A percentile compares a stretch with the other conserved stretches of the same genome.
phyloP scores from a whole-genome alignment of 2,113 vertebrate species.

The Saguinus imperator region DNA sequence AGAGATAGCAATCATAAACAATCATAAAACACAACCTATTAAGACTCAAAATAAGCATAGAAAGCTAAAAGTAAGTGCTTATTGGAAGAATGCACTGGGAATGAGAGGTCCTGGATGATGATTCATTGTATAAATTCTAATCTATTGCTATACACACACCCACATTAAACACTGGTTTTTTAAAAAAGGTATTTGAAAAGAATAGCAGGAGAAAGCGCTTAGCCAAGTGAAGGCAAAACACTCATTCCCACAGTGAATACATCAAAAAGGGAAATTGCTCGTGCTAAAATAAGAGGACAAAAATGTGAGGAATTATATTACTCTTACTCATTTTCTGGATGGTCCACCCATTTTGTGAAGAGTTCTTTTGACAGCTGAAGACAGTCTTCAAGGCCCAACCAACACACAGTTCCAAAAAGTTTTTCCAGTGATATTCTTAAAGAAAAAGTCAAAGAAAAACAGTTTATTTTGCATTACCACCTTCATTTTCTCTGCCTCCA shows the following conservation, averaged over 20 bases:
- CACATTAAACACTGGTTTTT: background rate
- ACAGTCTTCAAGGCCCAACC: slow-evolving; percentile 85
- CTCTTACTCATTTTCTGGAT: slow-evolving; percentile 82
- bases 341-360: slow-evolving; percentile 82
- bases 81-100: background rate
- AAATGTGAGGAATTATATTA: background rate
- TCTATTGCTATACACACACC: background rate
- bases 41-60: background rate
- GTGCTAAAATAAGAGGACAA: background rate
- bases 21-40: background rate
- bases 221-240: background rate
- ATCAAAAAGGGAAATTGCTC: background rate
- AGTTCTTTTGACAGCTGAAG: slow-evolving; percentile 84
- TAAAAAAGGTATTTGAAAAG: background rate
- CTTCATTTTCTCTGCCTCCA: background rate
- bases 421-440: slow-evolving; percentile 80
- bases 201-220: background rate
- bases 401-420: slow-evolving; percentile 80
- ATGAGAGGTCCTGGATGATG: background rate
- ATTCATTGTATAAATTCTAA: background rate
- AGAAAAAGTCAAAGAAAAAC: slow-evolving; percentile 71
- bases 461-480: slow-evolving; percentile 15
- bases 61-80: background rate
- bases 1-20: background rate
- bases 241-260: background rate